Conservation (phyloP, 2,888 invertebrate genomes). For the Ferdinandea cuprea region DNA sequence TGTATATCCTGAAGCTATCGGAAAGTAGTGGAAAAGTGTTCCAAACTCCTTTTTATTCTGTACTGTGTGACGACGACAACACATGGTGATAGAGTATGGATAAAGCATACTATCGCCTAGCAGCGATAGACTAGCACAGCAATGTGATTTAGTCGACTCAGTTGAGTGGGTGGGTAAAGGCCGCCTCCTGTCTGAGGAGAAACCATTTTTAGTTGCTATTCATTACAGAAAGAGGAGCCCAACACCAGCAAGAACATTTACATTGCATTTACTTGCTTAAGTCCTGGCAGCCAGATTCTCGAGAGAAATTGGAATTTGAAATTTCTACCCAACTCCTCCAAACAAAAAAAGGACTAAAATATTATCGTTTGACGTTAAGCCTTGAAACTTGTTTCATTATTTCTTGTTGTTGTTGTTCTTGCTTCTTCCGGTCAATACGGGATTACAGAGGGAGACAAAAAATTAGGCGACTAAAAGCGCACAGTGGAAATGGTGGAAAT, state of each 20-base stretch:
- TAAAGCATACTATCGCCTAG: slow-evolving; percentile 28
- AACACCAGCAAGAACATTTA: slow-evolving; percentile 32
- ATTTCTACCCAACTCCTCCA: background rate
- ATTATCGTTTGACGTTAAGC: slow-evolving; percentile 32
- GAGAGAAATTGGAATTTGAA: slow-evolving; percentile 53
- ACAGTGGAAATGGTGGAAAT: too few species aligned
- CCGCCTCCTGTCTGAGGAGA: slow-evolving; percentile 19
- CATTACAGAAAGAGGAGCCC: slow-evolving; percentile 21
- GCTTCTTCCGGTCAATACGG: too few species aligned
- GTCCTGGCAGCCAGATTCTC: slow-evolving; percentile 12
- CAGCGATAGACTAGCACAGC: slow-evolving; percentile 35
- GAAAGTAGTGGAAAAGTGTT: slow-evolving; percentile 62
- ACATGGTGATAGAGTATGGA: background rate
- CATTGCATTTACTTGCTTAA: slow-evolving; percentile 34
- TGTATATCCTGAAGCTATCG: slow-evolving; percentile 57
- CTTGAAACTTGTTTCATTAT: slow-evolving; percentile 27
- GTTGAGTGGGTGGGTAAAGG: slow-evolving; percentile 1
- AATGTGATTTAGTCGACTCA: slow-evolving; percentile 14
- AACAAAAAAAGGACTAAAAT: slow-evolving; percentile 25
- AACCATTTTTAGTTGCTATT: slow-evolving; percentile 31
- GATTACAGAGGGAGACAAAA: too few species aligned
- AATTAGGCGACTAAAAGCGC: too few species aligned
- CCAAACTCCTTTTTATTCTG: slow-evolving; percentile 47
- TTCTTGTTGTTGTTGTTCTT: slow-evolving; percentile 8
- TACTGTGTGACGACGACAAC: slow-evolving; percentile 8